Conservation (phyloP, 2,113 vertebrate species). For the Trichechus manatus region DNA sequence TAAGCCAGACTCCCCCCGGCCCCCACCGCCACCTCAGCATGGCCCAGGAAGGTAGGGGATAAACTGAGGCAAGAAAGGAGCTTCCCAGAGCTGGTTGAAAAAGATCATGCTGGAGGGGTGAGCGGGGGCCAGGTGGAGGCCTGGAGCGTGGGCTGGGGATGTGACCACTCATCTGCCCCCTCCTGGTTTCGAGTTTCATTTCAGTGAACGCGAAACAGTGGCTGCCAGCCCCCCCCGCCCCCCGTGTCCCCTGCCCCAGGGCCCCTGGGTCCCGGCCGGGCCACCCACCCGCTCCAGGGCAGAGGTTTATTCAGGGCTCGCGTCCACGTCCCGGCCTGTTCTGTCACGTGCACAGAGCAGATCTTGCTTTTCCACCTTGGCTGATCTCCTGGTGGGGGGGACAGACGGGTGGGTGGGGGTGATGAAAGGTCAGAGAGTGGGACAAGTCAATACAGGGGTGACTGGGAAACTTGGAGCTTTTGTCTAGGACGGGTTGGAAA, state of each 20-base stretch:
- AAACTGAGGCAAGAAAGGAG: conserved; percentile 1
- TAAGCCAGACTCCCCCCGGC: too few relatives aligned
- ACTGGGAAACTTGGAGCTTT: background rate
- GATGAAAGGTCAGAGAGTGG: background rate
- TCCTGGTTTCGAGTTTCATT: background rate
- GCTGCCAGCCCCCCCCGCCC: background rate
- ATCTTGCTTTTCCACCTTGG: background rate
- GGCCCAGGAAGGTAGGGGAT: background rate
- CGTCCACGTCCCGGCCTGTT: background rate
- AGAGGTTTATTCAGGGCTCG: background rate
- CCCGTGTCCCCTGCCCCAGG: background rate
- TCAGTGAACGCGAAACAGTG: background rate
- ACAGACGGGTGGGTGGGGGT: rapidly evolving
- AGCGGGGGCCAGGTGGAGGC: background rate
- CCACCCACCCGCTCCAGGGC: background rate
- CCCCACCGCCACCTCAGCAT: too few relatives aligned
- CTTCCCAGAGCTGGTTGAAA: background rate
- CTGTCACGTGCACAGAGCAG: background rate
- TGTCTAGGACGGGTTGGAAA: background rate
- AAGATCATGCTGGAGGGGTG: background rate
- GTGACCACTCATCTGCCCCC: rapidly evolving
- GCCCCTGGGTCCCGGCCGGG: background rate
- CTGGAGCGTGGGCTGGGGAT: background rate
- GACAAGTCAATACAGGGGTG: too few relatives aligned
- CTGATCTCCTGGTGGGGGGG: background rate